These are phyloP conservation scores for Sipha maydis DNA, from an alignment of 2,888 invertebrate species.

Conservation along the genomic window DNA sequence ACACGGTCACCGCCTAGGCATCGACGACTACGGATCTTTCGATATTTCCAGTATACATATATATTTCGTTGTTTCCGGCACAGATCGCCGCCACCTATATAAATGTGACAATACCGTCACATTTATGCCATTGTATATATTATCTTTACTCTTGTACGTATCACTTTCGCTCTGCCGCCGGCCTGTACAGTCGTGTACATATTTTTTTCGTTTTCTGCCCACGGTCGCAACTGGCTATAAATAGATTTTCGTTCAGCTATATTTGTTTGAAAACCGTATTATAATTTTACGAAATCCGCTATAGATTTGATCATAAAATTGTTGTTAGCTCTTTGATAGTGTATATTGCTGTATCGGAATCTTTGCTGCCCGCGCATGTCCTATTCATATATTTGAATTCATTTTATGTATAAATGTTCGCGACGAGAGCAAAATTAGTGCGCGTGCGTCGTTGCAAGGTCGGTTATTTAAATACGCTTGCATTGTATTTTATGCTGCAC, in stretches of 20 bases:
- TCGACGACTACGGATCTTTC: neutral
- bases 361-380: too few relatives aligned
- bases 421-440: conserved; percentile 3
- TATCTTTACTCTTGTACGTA: too few relatives aligned
- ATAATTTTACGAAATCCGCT: too few relatives aligned
- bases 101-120: neutral
- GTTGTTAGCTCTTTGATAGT: neutral
- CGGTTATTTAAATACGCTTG: conserved; percentile 35
- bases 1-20: neutral
- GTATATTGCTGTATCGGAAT: neutral
- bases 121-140: too few relatives aligned
- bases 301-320: too few relatives aligned
- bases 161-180: neutral
- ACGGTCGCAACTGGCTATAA: neutral
- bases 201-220: neutral
- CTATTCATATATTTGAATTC: too few relatives aligned
- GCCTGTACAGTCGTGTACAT: neutral
- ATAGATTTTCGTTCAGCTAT: neutral
- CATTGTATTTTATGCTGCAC: conserved; percentile 28
- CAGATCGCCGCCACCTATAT: neutral
- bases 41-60: neutral
- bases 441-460: conserved; percentile 33
- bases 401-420: neutral
- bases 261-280: too few relatives aligned
- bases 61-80: conserved; percentile 9